Base-by-base conservation (phyloP, 2,113 vertebrate genomes). In the Copsychus sechellarum region DNA sequence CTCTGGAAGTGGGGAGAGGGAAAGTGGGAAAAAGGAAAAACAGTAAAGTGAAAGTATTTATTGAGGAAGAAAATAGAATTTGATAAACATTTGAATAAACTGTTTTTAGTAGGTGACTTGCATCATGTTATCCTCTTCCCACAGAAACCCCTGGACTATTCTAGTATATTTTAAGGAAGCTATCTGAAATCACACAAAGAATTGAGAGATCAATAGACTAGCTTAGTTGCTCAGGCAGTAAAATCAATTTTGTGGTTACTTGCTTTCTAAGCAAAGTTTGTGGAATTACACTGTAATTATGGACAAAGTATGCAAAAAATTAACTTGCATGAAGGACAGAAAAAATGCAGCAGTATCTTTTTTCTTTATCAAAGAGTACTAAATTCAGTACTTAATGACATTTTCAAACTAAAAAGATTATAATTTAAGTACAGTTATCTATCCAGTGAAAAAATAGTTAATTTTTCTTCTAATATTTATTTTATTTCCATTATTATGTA, bases 211-310 rank as follows among this genome's bases (percentile, higher is more conserved):
- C 93, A 81, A 89, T 93, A 76, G 64, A 40, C 23, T 45, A 78
- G 51, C 77, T 89, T 93, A 72, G 69, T 54, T 89, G 38, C 62
- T 81, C 45, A 87, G 72, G 40, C 48, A 81, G 57, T 81, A 92
- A 89, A 95, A 89, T 79, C 40, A 65, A 54, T 92, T 84, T 79
- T 84, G 38, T 65, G 11, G 28, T 85, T 40, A 71, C 53, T 72
- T 89, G 31, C 88, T 95, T 89, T 79, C 66, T 91, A 38, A 91
- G 66, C 57, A 93, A 87, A 91, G 28, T 94, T 91, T 87, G 48
- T 90, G 38, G 70, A 95, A 91, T 95, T 91, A 21, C 34, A 31
- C 34, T 70, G 11, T 69, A 95, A 86, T 94, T 90, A 85, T 51
- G 58, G 65, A 45, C 18, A 85, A 90, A 90, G 4, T 61, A 47